phyloP scores from a whole-genome alignment of 30 jellyfish, hydroid and myxozoan species.

The Pseudorhiza aurosa region DNA sequence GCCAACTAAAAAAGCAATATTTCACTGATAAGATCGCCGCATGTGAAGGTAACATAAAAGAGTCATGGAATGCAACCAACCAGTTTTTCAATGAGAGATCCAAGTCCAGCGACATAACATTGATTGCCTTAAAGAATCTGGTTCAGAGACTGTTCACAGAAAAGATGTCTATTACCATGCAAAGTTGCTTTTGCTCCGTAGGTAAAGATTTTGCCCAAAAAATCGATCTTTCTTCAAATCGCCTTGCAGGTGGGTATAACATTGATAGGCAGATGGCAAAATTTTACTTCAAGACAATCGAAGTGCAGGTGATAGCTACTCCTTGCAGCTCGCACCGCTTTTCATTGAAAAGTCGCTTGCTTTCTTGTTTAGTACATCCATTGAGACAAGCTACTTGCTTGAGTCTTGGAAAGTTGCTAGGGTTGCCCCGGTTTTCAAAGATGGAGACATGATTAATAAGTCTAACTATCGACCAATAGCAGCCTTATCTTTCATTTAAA shows the following conservation, averaged over 20 bases:
- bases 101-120: conserved; percentile 34
- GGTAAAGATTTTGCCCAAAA: conserved; percentile 4
- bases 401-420: background rate
- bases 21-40: conserved; percentile 6
- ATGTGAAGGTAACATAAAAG: conserved; percentile 19
- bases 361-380: background rate
- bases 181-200: background rate
- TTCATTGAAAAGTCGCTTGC: conserved; percentile 14
- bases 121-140: conserved; percentile 38
- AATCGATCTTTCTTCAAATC: conserved; percentile 21
- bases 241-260: conserved; percentile 13
- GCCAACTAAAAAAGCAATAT: conserved; percentile 16
- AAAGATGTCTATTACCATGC: conserved; percentile 5
- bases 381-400: too few relatives aligned
- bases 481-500: too few relatives aligned
- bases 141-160: conserved; percentile 8
- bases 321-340: background rate
- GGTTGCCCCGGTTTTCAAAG: background rate
- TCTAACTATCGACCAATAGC: too few relatives aligned
- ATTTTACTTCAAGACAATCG: background rate
- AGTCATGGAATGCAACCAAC: conserved; percentile 15
- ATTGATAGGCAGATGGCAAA: background rate
- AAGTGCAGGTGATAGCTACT: too few relatives aligned
- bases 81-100: conserved; percentile 3
- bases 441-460: background rate